Conservation (phyloP, 2,797 vertebrate genomes). For the Gila robusta region DNA sequence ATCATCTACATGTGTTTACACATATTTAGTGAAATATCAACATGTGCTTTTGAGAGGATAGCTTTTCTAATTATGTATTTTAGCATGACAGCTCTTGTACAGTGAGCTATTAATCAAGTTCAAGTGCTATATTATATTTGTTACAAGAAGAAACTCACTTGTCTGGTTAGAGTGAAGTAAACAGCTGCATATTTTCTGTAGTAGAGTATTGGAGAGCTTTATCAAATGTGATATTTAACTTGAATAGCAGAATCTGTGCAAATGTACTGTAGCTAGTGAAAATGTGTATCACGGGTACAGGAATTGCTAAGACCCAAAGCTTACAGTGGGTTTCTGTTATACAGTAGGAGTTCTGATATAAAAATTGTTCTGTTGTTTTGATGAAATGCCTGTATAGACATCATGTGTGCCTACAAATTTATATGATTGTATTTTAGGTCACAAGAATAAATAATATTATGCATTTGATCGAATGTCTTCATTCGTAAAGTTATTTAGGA, state of each 20-base stretch:
- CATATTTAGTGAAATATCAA: slow-evolving; percentile 26
- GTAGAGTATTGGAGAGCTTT: slow-evolving; percentile 34
- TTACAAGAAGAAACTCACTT: slow-evolving; percentile 50
- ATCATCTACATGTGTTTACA: slow-evolving; percentile 24
- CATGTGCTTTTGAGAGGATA: slow-evolving; percentile 47
- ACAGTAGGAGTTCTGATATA: slow-evolving; percentile 66
- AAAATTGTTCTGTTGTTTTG: slow-evolving; percentile 70
- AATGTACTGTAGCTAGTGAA: slow-evolving; percentile 5
- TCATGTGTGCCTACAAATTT: slow-evolving; percentile 77
- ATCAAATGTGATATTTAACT: slow-evolving; percentile 28
- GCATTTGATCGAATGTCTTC: slow-evolving; percentile 53
- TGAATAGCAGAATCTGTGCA: slow-evolving; percentile 8
- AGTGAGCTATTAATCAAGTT: slow-evolving; percentile 45
- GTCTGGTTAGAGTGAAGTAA: slow-evolving; percentile 36
- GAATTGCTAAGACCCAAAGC: slow-evolving; percentile 50
- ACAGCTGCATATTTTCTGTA: neutral
- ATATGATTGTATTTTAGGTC: slow-evolving; percentile 69
- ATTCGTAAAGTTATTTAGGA: neutral
- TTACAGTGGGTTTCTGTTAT: slow-evolving; percentile 59
- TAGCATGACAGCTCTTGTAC: slow-evolving; percentile 60
- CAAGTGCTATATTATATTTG: slow-evolving; percentile 46
- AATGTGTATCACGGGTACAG: slow-evolving; percentile 42
- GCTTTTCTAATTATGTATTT: slow-evolving; percentile 58
- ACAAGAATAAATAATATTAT: slow-evolving; percentile 65
- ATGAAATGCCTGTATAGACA: slow-evolving; percentile 70